phyloP scores from a whole-genome alignment of 2,888 invertebrate genomes.

The Agrochola macilenta region DNA sequence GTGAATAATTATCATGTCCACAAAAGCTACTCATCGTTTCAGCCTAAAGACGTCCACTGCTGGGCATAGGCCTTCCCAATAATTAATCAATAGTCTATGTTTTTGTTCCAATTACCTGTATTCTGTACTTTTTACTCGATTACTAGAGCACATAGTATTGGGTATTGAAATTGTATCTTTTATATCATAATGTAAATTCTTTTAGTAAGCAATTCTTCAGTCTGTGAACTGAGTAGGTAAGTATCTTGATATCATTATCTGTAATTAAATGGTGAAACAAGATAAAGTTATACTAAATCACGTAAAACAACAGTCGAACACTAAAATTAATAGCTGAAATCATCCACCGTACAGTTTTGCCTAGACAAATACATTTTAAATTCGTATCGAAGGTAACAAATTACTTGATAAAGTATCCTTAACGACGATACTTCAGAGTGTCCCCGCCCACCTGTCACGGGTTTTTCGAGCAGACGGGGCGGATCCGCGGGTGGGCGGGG shows the following conservation, averaged over 20 bases:
- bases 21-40: too few species aligned
- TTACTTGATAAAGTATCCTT: conserved; percentile 90
- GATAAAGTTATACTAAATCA: neutral
- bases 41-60: too few species aligned
- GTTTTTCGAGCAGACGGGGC: conserved; percentile 81
- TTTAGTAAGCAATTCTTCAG: neutral
- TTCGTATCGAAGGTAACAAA: conserved; percentile 87
- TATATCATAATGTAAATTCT: neutral
- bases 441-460: conserved; percentile 86
- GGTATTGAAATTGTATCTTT: neutral
- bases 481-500: conserved; percentile 79
- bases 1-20: too few species aligned
- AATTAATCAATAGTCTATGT: neutral
- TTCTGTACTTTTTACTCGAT: neutral
- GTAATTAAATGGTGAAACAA: neutral
- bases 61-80: too few species aligned
- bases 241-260: neutral
- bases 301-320: conserved; percentile 6
- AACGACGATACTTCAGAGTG: conserved; percentile 85
- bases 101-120: too few species aligned
- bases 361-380: conserved; percentile 84
- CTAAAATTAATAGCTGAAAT: conserved; percentile 48
- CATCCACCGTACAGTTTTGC: conserved; percentile 52
- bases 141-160: neutral
- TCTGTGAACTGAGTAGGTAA: neutral